Evolutionary conservation across 2,113 vertebrate genomes (phyloP), one percentile per base, ranked within the genome.

Genomic region (Lasiurus borealis): DNA sequence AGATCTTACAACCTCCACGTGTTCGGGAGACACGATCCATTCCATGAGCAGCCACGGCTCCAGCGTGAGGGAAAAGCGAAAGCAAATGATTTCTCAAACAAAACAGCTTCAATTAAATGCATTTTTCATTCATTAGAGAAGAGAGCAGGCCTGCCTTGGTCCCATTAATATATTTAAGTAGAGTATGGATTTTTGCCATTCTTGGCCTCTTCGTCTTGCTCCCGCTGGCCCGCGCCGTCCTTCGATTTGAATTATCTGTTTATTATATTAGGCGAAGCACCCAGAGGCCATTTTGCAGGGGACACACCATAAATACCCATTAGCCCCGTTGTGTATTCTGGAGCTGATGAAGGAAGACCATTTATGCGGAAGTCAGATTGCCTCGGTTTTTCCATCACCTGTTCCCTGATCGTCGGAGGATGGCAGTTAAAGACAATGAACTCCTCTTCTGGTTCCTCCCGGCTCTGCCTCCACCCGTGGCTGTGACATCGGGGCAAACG

Each of bases 191-290:
- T 98, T 97, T 96, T 97, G 96, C 82, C 96, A 96, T 95, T 95
- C 95, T 90, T 95, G 90, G 92, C 80, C 71, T 84, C 75, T 84
- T 95, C 93, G 78, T 80, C 85, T 94, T 27, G 52, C 80, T 96
- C 96, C 95, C 94, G 96, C 64, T 91, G 95, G 97, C 91, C 88
- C 16, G 11, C 29, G 88, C 96, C 97, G 96, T 96, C 97, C 96
- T 96, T 98, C 96, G 94, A 97, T 97, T 98, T 97, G 97, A 97
- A 96, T 97, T 97, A 98, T 95, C 91, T 97, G 86, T 96, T 96
- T 97, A 97, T 97, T 96, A 95, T 92, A 96, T 97, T 97, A 97
- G 95, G 96, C 95, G 96, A 95, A 90, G 95, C 93, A 93, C 96
- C 96, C 89, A 96, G 96, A 97, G 97, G 96, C 94, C 93, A 90